Evolutionary conservation across 1,140 invertebrate species (phyloP).

Genomic region (Stenopsyche tienmushanensis): DNA sequence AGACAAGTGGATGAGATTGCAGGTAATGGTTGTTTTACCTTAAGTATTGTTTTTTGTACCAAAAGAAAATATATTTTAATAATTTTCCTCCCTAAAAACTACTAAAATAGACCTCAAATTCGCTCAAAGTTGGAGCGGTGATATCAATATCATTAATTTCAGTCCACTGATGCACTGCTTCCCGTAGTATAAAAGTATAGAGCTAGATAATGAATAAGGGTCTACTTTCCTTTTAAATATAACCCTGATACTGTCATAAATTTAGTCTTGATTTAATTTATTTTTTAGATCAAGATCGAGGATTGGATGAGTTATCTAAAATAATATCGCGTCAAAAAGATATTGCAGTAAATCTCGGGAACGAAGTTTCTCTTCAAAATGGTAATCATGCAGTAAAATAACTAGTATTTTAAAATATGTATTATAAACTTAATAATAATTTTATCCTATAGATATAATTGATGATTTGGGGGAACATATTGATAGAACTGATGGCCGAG

Average conservation of each 20-base stretch:
- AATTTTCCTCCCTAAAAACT: no score
- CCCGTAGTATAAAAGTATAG: no score
- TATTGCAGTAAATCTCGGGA: slow-evolving; percentile 71
- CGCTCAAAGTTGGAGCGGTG: no score
- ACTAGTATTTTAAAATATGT: not conserved
- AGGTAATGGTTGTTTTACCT: slow-evolving; percentile 21
- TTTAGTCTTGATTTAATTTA: not conserved
- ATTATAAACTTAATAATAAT: slow-evolving; percentile 13
- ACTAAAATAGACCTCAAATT: no score
- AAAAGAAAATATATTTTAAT: no score
- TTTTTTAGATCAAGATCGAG: slow-evolving; percentile 70
- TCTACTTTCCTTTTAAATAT: no score
- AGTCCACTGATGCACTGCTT: no score
- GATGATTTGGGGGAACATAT: slow-evolving; percentile 76
- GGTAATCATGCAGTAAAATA: slow-evolving; percentile 53
- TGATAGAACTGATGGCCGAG: slow-evolving; percentile 66
- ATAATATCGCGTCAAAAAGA: slow-evolving; percentile 77
- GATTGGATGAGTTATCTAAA: slow-evolving; percentile 72
- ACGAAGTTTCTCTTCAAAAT: slow-evolving; percentile 79
- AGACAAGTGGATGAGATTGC: slow-evolving; percentile 24
- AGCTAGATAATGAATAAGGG: no score
- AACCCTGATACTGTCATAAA: not conserved
- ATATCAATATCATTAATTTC: no score
- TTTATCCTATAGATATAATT: slow-evolving; percentile 67
- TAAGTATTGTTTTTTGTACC: no score